These are phyloP conservation scores for Aplidium turbinatum DNA, from an alignment of 23 tunicate species.

Conservation along the genomic window DNA sequence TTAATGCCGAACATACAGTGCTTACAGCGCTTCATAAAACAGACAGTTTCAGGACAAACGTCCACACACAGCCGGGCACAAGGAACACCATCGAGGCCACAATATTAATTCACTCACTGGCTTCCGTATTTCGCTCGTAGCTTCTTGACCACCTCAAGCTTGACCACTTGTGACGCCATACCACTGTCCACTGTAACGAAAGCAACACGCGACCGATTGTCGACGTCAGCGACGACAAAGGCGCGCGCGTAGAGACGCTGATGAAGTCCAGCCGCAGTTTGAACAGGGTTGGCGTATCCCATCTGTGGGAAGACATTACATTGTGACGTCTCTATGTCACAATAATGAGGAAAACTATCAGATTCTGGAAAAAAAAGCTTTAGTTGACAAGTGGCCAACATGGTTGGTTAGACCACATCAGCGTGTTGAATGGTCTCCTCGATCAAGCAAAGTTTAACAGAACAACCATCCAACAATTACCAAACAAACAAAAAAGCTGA, in stretches of 20 bases:
- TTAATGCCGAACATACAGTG: too few species aligned
- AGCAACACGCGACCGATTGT: slow-evolving; percentile 49
- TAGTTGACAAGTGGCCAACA: too few species aligned
- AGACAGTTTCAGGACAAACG: too few species aligned
- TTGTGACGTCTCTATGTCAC: too few species aligned
- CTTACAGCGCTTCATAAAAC: too few species aligned
- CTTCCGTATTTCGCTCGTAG: slow-evolving; percentile 77
- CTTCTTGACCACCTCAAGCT: slow-evolving; percentile 83
- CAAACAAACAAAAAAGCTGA: not conserved
- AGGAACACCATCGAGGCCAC: too few species aligned
- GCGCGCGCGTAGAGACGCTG: slow-evolving; percentile 81
- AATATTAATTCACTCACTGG: slow-evolving; percentile 38
- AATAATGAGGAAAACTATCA: too few species aligned
- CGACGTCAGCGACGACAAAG: slow-evolving; percentile 68
- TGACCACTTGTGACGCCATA: slow-evolving; percentile 84
- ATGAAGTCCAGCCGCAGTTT: slow-evolving; percentile 87
- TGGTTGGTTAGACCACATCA: too few species aligned
- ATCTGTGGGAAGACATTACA: slow-evolving; percentile 55
- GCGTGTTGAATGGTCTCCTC: too few species aligned
- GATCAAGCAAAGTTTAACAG: not conserved
- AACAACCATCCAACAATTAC: not conserved
- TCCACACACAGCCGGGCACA: too few species aligned
- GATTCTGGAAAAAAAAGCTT: too few species aligned
- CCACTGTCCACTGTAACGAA: slow-evolving; percentile 91
- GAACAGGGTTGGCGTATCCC: slow-evolving; percentile 98